Percentiles rank a stretch among this genome's conserved stretches.
These are phyloP conservation scores for Drosophila ezoana DNA, from an alignment of 2,888 invertebrate species.

Conservation along the genomic window DNA sequence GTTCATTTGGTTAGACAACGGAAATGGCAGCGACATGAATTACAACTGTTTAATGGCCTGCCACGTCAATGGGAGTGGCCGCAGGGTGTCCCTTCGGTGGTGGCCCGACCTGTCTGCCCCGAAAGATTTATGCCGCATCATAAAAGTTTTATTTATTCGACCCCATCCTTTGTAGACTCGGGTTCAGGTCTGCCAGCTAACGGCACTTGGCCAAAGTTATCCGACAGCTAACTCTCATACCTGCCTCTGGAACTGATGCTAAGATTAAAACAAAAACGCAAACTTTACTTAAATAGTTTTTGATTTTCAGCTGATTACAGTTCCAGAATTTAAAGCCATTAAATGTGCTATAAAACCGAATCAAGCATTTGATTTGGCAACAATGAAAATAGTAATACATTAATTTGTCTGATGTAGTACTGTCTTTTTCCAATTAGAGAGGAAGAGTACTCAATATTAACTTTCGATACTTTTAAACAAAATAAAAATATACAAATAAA, in stretches of 20 bases:
- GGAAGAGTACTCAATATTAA: background rate
- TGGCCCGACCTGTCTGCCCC: conserved; percentile 29
- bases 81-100: conserved; percentile 12
- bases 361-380: conserved; percentile 2
- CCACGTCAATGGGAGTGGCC: conserved; percentile 39
- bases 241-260: conserved; percentile 1
- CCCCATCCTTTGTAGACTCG: conserved; percentile 20
- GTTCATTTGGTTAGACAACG: conserved; percentile 63
- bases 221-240: background rate
- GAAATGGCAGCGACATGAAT: conserved; percentile 62
- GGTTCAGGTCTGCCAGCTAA: conserved; percentile 22
- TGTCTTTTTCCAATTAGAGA: too few relatives aligned
- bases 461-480: background rate
- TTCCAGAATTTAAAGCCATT: conserved; percentile 4
- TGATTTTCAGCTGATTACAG: conserved; percentile 19
- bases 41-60: conserved; percentile 59
- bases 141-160: conserved; percentile 53
- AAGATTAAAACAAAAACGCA: background rate
- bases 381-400: background rate
- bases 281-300: conserved; percentile 7
- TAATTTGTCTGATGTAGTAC: too few relatives aligned
- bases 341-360: conserved; percentile 15
- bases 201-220: conserved; percentile 17
- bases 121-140: conserved; percentile 57
- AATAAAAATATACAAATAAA: too few relatives aligned